Conservation (phyloP, 2,113 vertebrate genomes). For the Astatoreochromis straeleni region DNA sequence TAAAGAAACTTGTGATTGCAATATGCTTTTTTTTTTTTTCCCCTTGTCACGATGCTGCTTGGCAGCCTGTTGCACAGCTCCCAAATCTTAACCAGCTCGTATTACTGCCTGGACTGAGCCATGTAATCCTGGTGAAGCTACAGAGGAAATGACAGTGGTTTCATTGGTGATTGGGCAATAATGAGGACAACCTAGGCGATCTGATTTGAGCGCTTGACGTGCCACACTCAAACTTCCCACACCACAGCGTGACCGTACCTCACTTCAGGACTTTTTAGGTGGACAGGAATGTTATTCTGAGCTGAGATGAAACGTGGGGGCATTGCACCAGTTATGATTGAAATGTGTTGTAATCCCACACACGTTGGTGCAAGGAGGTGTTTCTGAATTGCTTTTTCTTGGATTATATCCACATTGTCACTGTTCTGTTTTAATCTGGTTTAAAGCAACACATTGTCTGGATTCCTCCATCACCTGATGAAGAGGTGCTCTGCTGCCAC, state of each 20-base stretch:
- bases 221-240: background rate
- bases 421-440: background rate
- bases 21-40: accelerated
- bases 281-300: background rate
- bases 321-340: background rate
- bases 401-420: background rate
- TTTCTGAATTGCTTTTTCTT: background rate
- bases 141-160: background rate
- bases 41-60: background rate
- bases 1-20: background rate
- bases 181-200: background rate
- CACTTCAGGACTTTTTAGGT: background rate
- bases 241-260: background rate
- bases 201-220: background rate
- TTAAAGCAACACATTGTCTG: background rate
- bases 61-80: background rate
- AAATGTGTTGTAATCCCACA: background rate
- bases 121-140: background rate
- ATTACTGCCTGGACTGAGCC: background rate
- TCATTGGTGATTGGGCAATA: background rate
- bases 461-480: background rate
- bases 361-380: background rate
- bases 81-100: background rate
- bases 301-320: background rate
- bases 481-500: background rate